A percentile compares a stretch with the other conserved stretches of the same genome.
Conservation (phyloP, 2,113 vertebrate species). For the Triplophysa rosa region DNA sequence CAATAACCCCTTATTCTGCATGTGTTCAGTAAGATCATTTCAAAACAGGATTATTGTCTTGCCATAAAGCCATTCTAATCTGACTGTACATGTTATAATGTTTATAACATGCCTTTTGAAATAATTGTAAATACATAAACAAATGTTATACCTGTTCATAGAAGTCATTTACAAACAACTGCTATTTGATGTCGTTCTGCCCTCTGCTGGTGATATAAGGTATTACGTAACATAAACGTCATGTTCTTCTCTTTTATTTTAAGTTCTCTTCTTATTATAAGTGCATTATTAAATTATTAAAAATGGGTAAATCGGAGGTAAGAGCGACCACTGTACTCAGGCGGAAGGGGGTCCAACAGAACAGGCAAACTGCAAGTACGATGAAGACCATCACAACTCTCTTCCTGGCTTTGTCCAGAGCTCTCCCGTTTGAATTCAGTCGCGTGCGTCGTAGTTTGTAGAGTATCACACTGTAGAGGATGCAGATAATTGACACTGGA, state of each 20-base stretch:
- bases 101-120: no score
- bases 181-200: neutral
- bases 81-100: neutral
- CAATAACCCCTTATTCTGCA: constrained; percentile 11
- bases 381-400: constrained; percentile 76
- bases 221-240: neutral
- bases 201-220: constrained; percentile 1
- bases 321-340: constrained; percentile 75
- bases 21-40: neutral
- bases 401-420: constrained; percentile 75
- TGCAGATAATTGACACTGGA: constrained; percentile 72
- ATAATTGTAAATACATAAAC: no score
- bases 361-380: constrained; percentile 74
- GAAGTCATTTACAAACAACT: neutral
- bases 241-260: no score
- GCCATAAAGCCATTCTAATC: neutral
- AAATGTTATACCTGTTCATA: no score
- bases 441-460: constrained; percentile 69
- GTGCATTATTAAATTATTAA: no score
- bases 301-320: constrained; percentile 73
- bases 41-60: neutral
- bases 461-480: constrained; percentile 73
- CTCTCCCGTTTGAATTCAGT: constrained; percentile 70
- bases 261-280: no score
- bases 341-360: constrained; percentile 80